Evolutionary conservation across 2,113 vertebrate genomes (phyloP), one percentile per base, ranked within the genome.

Genomic region (Crotalus helleri): DNA sequence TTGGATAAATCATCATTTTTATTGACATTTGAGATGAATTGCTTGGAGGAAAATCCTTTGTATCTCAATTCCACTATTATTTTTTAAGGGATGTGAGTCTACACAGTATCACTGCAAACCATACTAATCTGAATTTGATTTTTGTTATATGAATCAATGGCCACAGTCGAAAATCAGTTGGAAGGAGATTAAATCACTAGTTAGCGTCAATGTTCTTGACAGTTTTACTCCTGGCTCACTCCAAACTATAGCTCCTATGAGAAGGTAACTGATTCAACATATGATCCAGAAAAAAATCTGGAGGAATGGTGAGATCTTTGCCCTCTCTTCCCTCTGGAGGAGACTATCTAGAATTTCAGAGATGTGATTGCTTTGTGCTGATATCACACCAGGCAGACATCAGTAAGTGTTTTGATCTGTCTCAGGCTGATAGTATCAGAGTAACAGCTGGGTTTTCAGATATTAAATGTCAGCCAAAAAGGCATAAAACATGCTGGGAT

Each of bases 401-500:
- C 3, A 74, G 49, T 61, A 54, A 69, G 49, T 29, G 44, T 58
- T 74, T 33, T 15, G 51, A 89, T 89, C 46, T 74, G 24, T 89
- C 87, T 64, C 92, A 85, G 29, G 87, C n/a, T 89, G 92, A 92
- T 89, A 81, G 54, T 85, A 92, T 92, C 87, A 89, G 53, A 85
- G 24, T 8, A 85, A 81, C 92, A 85, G 87, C 92, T 92, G 92
- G 91, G 61, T 89, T 92, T 91, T 58, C 92, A 92, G 39, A 85
- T 85, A 89, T 88, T 89, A 89, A 92, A 89, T 85, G 64, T 81
- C 87, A 85, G 87, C 87, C 44, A 11, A 57, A 92, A 81, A 89
- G 87, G 33, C 64, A 85, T 58, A 69, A 58, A 49, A 58, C 39
- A 81, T 89, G 59, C 51, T 87, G 44, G 44, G 23, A 10, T 74